Evolutionary conservation across 2,797 vertebrate genomes (phyloP).

Genomic region (Anolis apletophallus): DNA sequence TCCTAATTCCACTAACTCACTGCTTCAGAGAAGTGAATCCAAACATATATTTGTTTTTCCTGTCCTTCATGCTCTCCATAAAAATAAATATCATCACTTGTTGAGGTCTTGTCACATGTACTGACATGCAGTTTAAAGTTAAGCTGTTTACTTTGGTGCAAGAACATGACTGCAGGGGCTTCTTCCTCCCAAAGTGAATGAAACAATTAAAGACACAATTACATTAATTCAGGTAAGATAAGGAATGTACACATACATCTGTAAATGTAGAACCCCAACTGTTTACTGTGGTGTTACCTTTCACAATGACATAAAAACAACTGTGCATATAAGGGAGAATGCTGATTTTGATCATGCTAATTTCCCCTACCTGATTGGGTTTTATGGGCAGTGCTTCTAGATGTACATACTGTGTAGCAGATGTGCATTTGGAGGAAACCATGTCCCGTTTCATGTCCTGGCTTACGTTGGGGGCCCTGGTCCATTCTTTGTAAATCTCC

Average conservation of each 20-base stretch:
- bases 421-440: too few species aligned
- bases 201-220: not conserved
- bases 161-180: not conserved
- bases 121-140: too few species aligned
- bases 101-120: too few species aligned
- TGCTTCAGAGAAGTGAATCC: not conserved
- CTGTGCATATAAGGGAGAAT: not conserved
- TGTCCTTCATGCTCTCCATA: not conserved
- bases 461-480: too few species aligned
- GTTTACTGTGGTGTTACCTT: not conserved
- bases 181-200: not conserved
- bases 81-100: too few species aligned
- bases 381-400: not conserved
- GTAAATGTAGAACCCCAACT: not conserved
- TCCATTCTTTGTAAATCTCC: too few species aligned
- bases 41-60: not conserved
- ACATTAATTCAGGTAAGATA: not conserved
- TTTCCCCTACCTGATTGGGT: not conserved
- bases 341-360: not conserved
- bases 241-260: not conserved
- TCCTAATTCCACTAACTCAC: not conserved
- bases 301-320: not conserved
- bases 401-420: not conserved
- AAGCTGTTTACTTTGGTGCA: not conserved
- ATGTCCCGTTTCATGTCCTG: too few species aligned